Base-by-base conservation (phyloP, 1,140 invertebrate genomes). In the Nixonia krombeini region DNA sequence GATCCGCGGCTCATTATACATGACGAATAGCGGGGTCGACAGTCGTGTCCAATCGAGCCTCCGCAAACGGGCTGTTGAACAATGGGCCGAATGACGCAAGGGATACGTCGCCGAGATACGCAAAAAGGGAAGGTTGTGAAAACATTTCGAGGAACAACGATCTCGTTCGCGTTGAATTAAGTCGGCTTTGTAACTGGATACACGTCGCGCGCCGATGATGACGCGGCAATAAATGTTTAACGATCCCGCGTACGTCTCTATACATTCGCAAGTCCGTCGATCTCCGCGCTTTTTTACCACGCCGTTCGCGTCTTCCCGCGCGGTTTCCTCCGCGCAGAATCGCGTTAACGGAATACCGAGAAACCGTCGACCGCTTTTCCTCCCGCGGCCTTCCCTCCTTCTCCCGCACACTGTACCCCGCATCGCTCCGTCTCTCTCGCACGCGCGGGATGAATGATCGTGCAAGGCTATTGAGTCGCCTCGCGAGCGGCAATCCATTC, bases 401-500 rank as follows among this genome's bases (percentile, higher is more conserved):
- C n/a, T n/a, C n/a, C n/a, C n/a, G n/a, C n/a, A n/a, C n/a, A n/a
- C 41, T 29, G 45, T 25, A 55, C 53, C 45, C 42, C 25, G 29
- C 25, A 31, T 50, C 59, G 49, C 51, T 33, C 52, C 47, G 40
- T n/a, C 16, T 47, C 45, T 53, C 49, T 47, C 42, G 45, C 37
- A 56, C 59, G 52, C 35, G 56, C 56, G 42, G 56, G 56, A 65
- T 57, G 63, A 64, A 64, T 64, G 52, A 63, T 63, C 55, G 17
- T 50, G 53, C 26, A 41, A 56, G 57, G 58, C 63, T 56, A 61
- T 71, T 67, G 51, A 67, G 62, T 52, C 46, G 57, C 12, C n/a
- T 35, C 47, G 29, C 61, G 57, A 53, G 31, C 50, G 65, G 74
- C 75, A 79, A 80, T 80, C 74, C 78, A 80, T 80, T 80, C 76